These are phyloP conservation scores for Drosophila obscura DNA, from an alignment of 1,140 invertebrate species.

Conservation along the genomic window DNA sequence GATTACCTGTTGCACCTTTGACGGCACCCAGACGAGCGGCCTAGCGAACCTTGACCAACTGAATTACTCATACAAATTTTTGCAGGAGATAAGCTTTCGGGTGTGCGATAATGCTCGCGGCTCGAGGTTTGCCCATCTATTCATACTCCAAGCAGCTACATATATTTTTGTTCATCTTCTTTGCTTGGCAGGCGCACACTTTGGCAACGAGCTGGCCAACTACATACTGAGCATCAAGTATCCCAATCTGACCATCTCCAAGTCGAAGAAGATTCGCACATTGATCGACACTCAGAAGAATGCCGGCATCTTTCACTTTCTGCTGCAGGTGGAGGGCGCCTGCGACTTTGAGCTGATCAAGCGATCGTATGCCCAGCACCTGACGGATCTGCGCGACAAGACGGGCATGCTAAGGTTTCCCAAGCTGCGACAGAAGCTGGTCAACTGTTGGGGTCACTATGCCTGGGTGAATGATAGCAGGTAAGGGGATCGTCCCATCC, in stretches of 20 bases:
- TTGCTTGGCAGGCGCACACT: slow-evolving; percentile 65
- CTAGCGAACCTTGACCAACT: slow-evolving; percentile 71
- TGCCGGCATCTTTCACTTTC: slow-evolving; percentile 88
- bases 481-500: slow-evolving; percentile 20
- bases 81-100: slow-evolving; percentile 50
- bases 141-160: slow-evolving; percentile 6
- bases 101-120: slow-evolving; percentile 19
- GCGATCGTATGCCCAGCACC: slow-evolving; percentile 84
- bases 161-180: neutral
- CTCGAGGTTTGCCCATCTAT: neutral
- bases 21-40: slow-evolving; percentile 67
- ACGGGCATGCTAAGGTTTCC: slow-evolving; percentile 86
- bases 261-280: slow-evolving; percentile 87
- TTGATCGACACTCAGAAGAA: slow-evolving; percentile 88
- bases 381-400: slow-evolving; percentile 86
- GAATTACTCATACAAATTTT: slow-evolving; percentile 75
- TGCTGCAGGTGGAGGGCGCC: slow-evolving; percentile 87
- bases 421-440: slow-evolving; percentile 86
- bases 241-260: slow-evolving; percentile 87
- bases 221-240: slow-evolving; percentile 85
- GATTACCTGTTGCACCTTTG: slow-evolving; percentile 75
- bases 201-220: slow-evolving; percentile 71
- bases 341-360: slow-evolving; percentile 84
- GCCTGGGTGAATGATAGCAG: slow-evolving; percentile 86
- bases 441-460: slow-evolving; percentile 88